A percentile compares a stretch with the other conserved stretches of the same genome.
These are phyloP conservation scores for Chloebia gouldiae DNA, from an alignment of 2,113 vertebrate species.

Conservation along the genomic window DNA sequence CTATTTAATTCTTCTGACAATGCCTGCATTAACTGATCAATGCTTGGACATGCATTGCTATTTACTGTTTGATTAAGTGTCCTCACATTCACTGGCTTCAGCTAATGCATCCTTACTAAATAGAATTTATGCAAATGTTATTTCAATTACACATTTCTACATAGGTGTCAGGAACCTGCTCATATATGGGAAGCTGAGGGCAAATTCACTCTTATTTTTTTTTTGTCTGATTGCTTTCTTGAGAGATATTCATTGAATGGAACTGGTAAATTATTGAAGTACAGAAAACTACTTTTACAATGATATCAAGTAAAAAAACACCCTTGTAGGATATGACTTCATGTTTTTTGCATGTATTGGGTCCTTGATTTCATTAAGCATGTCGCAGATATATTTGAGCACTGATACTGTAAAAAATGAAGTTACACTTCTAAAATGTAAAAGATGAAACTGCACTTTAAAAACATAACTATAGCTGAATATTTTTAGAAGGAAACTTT, in stretches of 20 bases:
- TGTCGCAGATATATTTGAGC: neutral
- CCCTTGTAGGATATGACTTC: neutral
- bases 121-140: conserved; percentile 16
- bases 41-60: neutral
- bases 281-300: neutral
- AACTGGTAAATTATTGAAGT: neutral
- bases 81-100: neutral
- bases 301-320: rapidly evolving
- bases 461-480: neutral
- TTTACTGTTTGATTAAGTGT: conserved; percentile 25
- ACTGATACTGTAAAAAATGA: neutral
- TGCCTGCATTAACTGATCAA: conserved; percentile 5
- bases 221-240: neutral
- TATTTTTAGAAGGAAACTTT: neutral
- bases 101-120: neutral
- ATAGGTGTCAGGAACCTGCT: neutral
- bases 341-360: neutral
- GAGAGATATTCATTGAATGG: neutral
- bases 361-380: neutral
- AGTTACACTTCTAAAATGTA: neutral
- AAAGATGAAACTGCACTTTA: neutral
- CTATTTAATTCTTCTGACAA: conserved; percentile 2
- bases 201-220: neutral
- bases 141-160: neutral
- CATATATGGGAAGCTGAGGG: neutral